Conservation (phyloP, 2,888 invertebrate species). For the Sepiola atlantica region DNA sequence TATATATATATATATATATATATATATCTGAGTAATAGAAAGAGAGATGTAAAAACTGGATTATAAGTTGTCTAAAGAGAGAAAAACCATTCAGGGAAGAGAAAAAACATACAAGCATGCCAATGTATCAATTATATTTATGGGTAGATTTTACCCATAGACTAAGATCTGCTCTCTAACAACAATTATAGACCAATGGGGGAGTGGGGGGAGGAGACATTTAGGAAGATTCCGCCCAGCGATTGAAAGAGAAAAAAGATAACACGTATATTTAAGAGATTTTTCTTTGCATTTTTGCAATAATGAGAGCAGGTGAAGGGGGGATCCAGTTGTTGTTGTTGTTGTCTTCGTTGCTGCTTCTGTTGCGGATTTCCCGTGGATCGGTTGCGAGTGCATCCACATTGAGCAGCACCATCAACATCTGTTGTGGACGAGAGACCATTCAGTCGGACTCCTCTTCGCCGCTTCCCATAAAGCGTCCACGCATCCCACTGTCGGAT, state of each 20-base stretch:
- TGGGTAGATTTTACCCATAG: neutral
- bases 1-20: neutral
- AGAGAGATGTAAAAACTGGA: neutral
- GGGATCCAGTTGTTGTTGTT: neutral
- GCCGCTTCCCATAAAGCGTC: constrained; percentile 66
- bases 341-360: neutral
- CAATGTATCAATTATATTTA: neutral
- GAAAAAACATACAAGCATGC: constrained; percentile 13
- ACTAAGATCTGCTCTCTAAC: neutral
- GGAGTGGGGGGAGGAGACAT: neutral
- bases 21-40: neutral
- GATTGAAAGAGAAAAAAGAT: neutral
- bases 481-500: constrained; percentile 65
- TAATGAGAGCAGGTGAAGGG: neutral
- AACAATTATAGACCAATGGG: neutral
- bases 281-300: neutral
- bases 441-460: constrained; percentile 64
- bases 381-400: neutral
- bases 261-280: neutral
- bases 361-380: neutral
- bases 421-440: neutral
- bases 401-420: neutral
- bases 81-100: neutral
- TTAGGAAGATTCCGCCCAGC: neutral
- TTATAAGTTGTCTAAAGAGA: neutral